Conservation (phyloP, 2,797 vertebrate species). For the Micrastur ruficollis region DNA sequence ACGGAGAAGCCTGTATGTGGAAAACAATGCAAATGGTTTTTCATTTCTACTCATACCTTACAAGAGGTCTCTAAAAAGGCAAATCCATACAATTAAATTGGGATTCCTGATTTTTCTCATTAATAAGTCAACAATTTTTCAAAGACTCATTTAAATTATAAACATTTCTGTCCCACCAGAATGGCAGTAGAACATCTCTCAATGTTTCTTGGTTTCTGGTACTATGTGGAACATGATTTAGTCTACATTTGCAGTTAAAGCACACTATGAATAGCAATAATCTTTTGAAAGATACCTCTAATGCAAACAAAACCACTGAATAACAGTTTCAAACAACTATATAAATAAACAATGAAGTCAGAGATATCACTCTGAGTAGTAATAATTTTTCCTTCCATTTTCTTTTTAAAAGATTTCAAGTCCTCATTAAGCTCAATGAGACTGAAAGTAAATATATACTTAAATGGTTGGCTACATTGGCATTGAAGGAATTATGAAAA, state of each 20-base stretch:
- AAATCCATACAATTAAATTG: neutral
- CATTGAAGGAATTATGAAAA: neutral
- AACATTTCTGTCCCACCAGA: neutral
- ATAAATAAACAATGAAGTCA: neutral
- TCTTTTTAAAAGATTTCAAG: neutral
- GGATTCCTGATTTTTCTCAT: neutral
- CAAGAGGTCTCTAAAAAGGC: neutral
- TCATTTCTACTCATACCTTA: neutral
- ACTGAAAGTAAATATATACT: neutral
- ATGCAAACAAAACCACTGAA: neutral
- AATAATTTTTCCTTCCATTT: neutral
- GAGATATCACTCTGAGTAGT: neutral
- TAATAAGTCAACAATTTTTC: neutral
- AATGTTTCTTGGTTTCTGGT: neutral
- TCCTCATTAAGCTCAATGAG: neutral
- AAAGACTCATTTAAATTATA: neutral
- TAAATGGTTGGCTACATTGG: neutral
- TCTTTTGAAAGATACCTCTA: neutral
- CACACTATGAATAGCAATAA: neutral
- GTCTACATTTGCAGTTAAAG: neutral
- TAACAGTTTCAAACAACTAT: neutral
- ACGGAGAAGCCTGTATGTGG: neutral
- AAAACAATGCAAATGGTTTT: neutral
- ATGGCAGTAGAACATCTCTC: neutral
- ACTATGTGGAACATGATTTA: neutral